phyloP scores from a whole-genome alignment of 2,113 vertebrate species.

The Ceuthmochares aereus region DNA sequence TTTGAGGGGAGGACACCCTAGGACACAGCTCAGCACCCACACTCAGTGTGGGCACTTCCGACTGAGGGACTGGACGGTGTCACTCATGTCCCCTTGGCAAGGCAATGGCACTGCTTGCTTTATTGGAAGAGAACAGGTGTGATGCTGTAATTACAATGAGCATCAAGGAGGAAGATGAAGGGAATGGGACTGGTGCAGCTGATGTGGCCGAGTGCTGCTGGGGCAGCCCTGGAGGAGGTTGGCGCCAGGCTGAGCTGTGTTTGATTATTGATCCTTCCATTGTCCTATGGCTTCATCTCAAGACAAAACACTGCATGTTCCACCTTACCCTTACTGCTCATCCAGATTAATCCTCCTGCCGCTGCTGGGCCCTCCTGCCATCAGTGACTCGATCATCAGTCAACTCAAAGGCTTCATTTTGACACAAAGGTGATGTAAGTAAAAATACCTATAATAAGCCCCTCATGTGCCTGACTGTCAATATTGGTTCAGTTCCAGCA shows the following conservation, averaged over 20 bases:
- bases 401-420: neutral
- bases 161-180: neutral
- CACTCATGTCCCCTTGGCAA: neutral
- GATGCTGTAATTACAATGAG: neutral
- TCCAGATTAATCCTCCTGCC: neutral
- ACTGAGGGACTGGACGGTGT: too few species aligned
- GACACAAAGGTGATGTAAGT: neutral
- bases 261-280: neutral
- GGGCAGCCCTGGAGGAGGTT: neutral
- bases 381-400: neutral
- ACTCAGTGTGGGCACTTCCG: neutral
- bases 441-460: neutral
- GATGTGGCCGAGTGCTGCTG: too few species aligned
- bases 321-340: neutral
- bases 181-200: neutral
- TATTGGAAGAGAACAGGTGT: neutral
- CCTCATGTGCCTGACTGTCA: neutral
- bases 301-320: neutral
- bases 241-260: neutral
- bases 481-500: neutral
- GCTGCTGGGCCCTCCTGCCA: neutral
- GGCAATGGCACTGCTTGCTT: neutral
- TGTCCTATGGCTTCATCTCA: neutral
- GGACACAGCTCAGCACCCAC: neutral
- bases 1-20: neutral